Base-by-base conservation (phyloP, 2,888 invertebrate species). In the Lagria hirta region DNA sequence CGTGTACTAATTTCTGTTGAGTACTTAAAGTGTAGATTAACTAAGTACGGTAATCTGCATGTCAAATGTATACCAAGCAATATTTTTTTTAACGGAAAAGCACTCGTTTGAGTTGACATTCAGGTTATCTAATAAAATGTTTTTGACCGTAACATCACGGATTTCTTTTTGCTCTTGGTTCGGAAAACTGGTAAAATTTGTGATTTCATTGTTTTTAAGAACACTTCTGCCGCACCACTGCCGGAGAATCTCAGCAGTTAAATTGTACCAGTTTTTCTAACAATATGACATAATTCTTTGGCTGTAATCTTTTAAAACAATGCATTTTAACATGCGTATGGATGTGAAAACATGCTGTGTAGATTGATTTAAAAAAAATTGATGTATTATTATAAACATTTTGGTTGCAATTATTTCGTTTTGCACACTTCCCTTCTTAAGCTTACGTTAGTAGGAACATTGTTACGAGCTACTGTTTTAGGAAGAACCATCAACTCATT, bases 361-460 rank as follows among this genome's bases (percentile, higher is more conserved):
- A 66, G 66, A 65, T 65, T 64, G 65, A 64, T 62, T 63, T 61
- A 64, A 64, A 60, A n/a, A 53, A 57, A 62, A 63, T 61, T 63
- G 65, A 64, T 65, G 66, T 65, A 65, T 62, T 64, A 66, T 64
- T 64, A 64, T 58, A 65, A 64, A n/a, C n/a, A n/a, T n/a, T n/a
- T n/a, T n/a, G n/a, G n/a, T n/a, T n/a, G n/a, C n/a, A 62, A 64
- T 44, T 44, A 44, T 38, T 16, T 24, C 7, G 26, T 35, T 28
- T 13, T 29, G 6, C 24, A 18, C 6, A 18, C 18, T 7, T 18
- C n/a, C n/a, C n/a, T n/a, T n/a, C n/a, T n/a, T n/a, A n/a, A n/a
- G n/a, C n/a, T n/a, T n/a, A n/a, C n/a, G n/a, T n/a, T n/a, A n/a
- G n/a, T n/a, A n/a, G n/a, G n/a, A n/a, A n/a, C n/a, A n/a, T n/a